Base-by-base conservation (phyloP, 2,113 vertebrate species). In the Notarius quadriscutis region DNA sequence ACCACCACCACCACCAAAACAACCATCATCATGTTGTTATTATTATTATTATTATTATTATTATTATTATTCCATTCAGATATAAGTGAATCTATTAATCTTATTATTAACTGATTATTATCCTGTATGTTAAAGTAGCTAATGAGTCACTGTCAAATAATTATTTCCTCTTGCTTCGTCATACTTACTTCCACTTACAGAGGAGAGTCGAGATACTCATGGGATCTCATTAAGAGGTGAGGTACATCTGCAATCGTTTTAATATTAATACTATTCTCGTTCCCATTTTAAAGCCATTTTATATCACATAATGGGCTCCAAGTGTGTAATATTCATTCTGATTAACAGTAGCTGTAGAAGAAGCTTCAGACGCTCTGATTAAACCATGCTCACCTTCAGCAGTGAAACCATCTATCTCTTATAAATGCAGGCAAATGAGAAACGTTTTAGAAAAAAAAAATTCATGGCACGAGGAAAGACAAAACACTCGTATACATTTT, bases 271-370 rank as follows among this genome's bases (percentile, higher is more conserved):
- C 53, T 22, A 7, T 58, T 80, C 78, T 79, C n/a, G 1, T 51
- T 79, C n/a, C 77, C 50, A 77, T n/a, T 78, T 50, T 8, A 55
- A 55, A 79, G 75, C 25, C 53, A 58, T 80, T 58, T 80, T 58
- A 58, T 30, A 20, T 34, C 53, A 34, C 27, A 34, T 9, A 58
- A 80, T 58, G n/a, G n/a, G 18, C 14, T 57, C 30, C 18, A 79
- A 9, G 14, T 78, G 22, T 51, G 74, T 77, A 77, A 77, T 77
- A 78, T 78, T n/a, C 22, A 53, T 51, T 53, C 12, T 22, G 9
- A 75, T 25, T 50, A 25, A 7, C 41, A 55, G 75, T 55, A 55
- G 51, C 75, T 55, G 6, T 14, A 55, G 25, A 55, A 27, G 25
- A 55, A 79, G 25, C 25, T 78, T 75, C 2, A 78, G 5, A 53